Evolutionary conservation across 1,140 invertebrate species (phyloP).

Genomic region (Sinella curviseta): DNA sequence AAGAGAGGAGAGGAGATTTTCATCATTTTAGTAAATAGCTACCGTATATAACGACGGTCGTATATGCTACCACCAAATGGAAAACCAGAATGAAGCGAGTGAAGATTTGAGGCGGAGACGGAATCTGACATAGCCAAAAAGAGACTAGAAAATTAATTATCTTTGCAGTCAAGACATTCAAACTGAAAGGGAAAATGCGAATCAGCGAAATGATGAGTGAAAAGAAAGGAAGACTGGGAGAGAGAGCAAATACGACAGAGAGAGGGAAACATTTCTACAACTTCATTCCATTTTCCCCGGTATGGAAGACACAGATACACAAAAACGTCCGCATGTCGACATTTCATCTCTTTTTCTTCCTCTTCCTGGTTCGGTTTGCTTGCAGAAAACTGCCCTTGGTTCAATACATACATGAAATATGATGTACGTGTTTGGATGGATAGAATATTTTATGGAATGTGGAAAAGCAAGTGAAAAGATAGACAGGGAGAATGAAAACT

Average conservation of each 20-base stretch:
- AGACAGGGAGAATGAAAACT: too few relatives aligned
- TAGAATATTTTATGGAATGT: too few relatives aligned
- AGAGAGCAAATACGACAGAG: not conserved
- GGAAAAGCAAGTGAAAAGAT: too few relatives aligned
- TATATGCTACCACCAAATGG: not conserved
- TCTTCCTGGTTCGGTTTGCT: too few relatives aligned
- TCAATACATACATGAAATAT: too few relatives aligned
- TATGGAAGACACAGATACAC: too few relatives aligned
- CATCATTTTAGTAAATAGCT: not conserved
- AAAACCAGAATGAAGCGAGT: not conserved
- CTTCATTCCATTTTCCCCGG: too few relatives aligned
- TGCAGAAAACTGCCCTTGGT: too few relatives aligned
- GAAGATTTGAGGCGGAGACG: not conserved
- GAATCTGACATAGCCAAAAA: not conserved
- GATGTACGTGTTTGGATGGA: too few relatives aligned
- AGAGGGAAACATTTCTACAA: not conserved
- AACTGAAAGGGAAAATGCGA: not conserved
- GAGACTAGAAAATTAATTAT: conserved; percentile 16
- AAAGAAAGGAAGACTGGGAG: not conserved
- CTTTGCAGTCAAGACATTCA: not conserved
- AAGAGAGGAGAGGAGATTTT: not conserved
- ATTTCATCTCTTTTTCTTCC: too few relatives aligned
- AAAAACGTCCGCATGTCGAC: too few relatives aligned
- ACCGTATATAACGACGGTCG: not conserved
- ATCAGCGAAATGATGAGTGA: not conserved